These are phyloP conservation scores for Cavia aperea DNA, from an alignment of 2,113 vertebrate genomes.

Conservation along the genomic window DNA sequence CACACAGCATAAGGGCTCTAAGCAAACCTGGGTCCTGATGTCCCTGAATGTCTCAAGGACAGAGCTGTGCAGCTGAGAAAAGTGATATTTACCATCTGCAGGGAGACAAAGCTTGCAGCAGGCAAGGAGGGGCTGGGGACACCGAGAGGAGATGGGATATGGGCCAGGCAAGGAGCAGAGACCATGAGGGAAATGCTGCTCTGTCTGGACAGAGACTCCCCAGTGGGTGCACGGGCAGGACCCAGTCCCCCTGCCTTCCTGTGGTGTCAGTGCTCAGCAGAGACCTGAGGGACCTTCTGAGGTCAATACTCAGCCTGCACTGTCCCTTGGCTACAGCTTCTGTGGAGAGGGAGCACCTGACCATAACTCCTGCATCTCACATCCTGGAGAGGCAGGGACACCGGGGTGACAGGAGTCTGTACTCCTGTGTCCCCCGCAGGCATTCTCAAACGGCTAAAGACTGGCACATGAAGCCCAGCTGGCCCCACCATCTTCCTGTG, in stretches of 20 bases:
- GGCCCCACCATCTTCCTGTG: constrained; percentile 52
- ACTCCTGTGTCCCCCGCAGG: background rate
- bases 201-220: constrained; percentile 74
- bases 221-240: constrained; percentile 76
- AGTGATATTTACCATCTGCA: constrained; percentile 15
- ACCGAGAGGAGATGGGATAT: rapidly evolving
- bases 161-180: background rate
- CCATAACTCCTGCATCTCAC: too few relatives aligned
- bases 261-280: background rate
- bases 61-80: background rate
- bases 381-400: background rate
- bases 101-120: background rate
- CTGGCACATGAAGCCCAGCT: constrained; percentile 46
- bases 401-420: too few relatives aligned
- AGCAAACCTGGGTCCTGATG: background rate
- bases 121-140: too few relatives aligned
- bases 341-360: background rate
- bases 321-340: background rate
- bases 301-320: background rate
- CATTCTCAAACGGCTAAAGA: background rate
- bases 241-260: background rate
- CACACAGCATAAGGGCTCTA: rapidly evolving
- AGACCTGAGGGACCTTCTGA: background rate
- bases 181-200: constrained; percentile 47
- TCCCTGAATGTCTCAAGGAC: background rate